A percentile compares a stretch with the other conserved stretches of the same genome.
phyloP scores from a whole-genome alignment of 1,140 invertebrate genomes.

The Matsumurasca onukii region DNA sequence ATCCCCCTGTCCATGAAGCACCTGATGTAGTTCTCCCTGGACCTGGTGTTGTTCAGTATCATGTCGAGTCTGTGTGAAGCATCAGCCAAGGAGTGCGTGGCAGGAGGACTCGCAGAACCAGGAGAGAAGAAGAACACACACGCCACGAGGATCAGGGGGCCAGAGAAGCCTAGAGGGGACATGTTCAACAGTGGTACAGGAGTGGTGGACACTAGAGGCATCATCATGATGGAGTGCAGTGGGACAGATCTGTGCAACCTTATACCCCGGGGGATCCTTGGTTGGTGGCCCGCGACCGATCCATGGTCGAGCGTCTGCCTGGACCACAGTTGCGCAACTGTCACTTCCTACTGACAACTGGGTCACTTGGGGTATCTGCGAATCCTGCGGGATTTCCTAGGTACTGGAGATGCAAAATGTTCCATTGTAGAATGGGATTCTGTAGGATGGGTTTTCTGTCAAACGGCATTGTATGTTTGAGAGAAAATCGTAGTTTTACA shows the following conservation, averaged over 20 bases:
- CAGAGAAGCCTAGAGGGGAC: background rate
- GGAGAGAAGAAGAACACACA: background rate
- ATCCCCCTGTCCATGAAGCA: conserved; percentile 12
- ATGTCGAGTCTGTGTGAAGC: background rate
- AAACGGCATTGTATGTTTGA: no score
- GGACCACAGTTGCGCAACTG: background rate
- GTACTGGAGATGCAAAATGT: no score
- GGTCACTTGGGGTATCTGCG: no score
- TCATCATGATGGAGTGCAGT: no score
- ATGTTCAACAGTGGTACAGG: background rate
- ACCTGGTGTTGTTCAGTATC: conserved; percentile 19
- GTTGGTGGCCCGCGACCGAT: background rate
- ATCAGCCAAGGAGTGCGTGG: conserved; percentile 1
- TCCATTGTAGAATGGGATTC: no score
- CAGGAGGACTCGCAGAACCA: background rate
- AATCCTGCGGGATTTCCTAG: no score
- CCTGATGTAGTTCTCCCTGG: conserved; percentile 19
- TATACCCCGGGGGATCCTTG: background rate
- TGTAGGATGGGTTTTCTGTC: no score
- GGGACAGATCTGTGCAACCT: background rate
- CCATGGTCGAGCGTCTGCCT: background rate
- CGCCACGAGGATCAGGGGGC: no score
- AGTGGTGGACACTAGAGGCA: background rate
- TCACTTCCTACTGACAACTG: background rate
- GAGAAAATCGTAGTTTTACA: no score